Evolutionary conservation across 1,140 invertebrate species (phyloP).

Genomic region (Panulirus ornatus): DNA sequence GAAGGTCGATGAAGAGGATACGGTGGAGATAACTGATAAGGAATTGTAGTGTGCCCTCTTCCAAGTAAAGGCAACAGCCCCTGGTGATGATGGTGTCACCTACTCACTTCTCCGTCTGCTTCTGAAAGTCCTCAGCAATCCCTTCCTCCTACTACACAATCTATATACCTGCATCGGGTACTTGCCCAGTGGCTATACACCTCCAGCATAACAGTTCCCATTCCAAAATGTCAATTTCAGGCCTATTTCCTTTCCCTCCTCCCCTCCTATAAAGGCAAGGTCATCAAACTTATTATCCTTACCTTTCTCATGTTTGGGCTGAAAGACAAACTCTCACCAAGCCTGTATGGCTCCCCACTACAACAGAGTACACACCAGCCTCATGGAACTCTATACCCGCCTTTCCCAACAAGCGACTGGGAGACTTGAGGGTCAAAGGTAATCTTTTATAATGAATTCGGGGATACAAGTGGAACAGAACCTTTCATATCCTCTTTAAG

Average conservation of each 20-base stretch:
- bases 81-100: no score
- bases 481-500: slow-evolving; percentile 41
- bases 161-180: no score
- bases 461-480: slow-evolving; percentile 12
- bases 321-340: background rate
- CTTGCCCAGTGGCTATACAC: no score
- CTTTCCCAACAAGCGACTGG: background rate
- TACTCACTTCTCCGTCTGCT: no score
- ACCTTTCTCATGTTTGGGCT: background rate
- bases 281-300: background rate
- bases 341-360: no score
- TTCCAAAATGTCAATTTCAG: background rate
- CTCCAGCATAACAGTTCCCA: background rate
- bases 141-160: no score
- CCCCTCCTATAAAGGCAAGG: no score
- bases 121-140: no score
- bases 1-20: background rate
- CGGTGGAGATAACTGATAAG: no score
- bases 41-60: no score
- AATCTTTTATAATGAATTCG: slow-evolving; percentile 22
- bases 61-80: no score
- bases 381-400: slow-evolving; percentile 18
- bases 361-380: slow-evolving; percentile 17
- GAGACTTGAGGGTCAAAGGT: slow-evolving; percentile 46
- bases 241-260: background rate